Evolutionary conservation across 2,888 invertebrate species (phyloP).

Genomic region (Gonocerus acuteangulatus): DNA sequence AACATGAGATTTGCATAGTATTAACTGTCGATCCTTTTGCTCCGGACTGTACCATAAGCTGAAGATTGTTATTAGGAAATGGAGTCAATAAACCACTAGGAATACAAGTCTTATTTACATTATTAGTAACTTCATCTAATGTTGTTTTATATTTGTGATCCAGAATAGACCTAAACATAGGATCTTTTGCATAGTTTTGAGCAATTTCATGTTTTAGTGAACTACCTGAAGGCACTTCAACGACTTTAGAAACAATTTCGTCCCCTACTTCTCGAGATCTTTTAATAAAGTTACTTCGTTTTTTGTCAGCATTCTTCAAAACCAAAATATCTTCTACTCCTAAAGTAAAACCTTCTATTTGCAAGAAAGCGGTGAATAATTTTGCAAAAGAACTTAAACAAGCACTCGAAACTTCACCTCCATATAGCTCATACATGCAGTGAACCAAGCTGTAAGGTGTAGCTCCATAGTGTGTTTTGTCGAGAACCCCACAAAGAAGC

Average conservation of each 20-base stretch:
- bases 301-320: conserved; percentile 59
- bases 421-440: conserved; percentile 91
- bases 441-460: conserved; percentile 92
- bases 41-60: conserved; percentile 96
- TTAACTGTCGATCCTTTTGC: conserved; percentile 97
- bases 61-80: conserved; percentile 94
- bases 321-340: conserved; percentile 93
- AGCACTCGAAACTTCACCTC: conserved; percentile 71
- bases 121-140: conserved; percentile 77
- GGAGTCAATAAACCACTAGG: conserved; percentile 74
- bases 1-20: conserved; percentile 95
- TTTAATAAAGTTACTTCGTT: conserved; percentile 60
- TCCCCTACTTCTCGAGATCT: conserved; percentile 57
- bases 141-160: conserved; percentile 75
- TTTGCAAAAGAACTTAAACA: conserved; percentile 84
- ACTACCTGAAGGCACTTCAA: conserved; percentile 51
- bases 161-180: conserved; percentile 68
- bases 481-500: conserved; percentile 81
- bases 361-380: conserved; percentile 82
- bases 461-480: conserved; percentile 94
- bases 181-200: conserved; percentile 58
- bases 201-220: conserved; percentile 54
- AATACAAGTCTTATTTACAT: conserved; percentile 79
- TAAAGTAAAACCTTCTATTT: conserved; percentile 86
- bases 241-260: conserved; percentile 57